Evolutionary conservation across 2,113 vertebrate species (phyloP).

Genomic region (Neofelis nebulosa): DNA sequence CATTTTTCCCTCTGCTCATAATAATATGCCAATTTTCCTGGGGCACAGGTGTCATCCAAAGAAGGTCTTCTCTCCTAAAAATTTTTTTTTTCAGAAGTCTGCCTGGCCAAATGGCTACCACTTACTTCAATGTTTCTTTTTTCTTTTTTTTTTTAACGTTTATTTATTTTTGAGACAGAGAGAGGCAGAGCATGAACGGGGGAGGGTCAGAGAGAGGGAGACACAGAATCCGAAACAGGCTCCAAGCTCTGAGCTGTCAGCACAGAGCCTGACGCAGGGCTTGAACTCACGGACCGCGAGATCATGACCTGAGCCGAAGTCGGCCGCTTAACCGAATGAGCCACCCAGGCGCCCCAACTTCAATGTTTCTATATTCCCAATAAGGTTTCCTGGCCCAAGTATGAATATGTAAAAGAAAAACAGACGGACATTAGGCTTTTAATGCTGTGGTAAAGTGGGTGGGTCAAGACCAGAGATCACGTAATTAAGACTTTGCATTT

Average conservation of each 20-base stretch:
- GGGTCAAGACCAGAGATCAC: neutral
- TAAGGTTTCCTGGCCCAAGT: neutral
- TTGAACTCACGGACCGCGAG: no score
- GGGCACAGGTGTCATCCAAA: slow-evolving; percentile 57
- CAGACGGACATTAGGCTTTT: neutral
- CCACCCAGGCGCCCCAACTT: neutral
- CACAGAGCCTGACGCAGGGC: no score
- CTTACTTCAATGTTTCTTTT: slow-evolving; percentile 3
- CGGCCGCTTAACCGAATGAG: no score
- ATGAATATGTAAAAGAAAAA: neutral
- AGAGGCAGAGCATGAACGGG: no score
- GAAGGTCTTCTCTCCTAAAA: neutral
- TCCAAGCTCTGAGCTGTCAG: no score
- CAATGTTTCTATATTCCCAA: neutral
- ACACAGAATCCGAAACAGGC: no score
- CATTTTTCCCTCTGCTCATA: slow-evolving; percentile 19
- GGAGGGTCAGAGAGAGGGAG: no score
- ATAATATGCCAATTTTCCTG: slow-evolving; percentile 45
- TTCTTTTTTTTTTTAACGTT: no score
- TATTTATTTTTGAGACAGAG: no score
- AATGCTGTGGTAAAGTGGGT: neutral
- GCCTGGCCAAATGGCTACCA: neutral
- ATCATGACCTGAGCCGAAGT: no score
- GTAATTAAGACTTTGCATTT: neutral
- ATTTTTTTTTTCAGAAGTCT: neutral